A percentile compares a stretch with the other conserved stretches of the same genome.
phyloP scores from a whole-genome alignment of 2,797 vertebrate genomes.

The Holocentrus rufus region DNA sequence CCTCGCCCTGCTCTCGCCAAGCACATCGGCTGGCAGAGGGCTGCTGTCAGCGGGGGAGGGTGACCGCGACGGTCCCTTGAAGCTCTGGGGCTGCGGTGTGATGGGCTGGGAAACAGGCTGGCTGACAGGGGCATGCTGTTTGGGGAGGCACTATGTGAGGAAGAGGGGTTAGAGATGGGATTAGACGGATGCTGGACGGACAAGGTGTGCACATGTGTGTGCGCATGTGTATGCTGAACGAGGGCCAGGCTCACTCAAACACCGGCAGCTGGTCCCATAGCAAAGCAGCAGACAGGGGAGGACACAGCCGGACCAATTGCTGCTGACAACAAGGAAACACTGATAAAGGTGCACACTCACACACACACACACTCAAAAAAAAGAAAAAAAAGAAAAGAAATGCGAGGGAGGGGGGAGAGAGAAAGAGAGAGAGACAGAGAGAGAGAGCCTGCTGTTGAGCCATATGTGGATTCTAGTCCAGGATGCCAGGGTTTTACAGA shows the following conservation, averaged over 20 bases:
- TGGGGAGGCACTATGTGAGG: conserved; percentile 56
- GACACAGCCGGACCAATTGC: conserved; percentile 56
- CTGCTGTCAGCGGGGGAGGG: conserved; percentile 65
- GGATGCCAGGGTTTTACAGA: conserved; percentile 61
- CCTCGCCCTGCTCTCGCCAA: conserved; percentile 65
- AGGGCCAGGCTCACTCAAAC: conserved; percentile 65
- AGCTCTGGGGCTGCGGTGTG: conserved; percentile 73
- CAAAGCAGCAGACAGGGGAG: conserved; percentile 58
- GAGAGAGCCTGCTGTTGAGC: conserved; percentile 66
- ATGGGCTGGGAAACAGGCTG: conserved; percentile 70
- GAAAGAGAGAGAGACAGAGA: conserved; percentile 1
- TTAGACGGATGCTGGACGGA: conserved; percentile 62
- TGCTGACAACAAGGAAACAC: conserved; percentile 74
- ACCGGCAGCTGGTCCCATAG: conserved; percentile 66
- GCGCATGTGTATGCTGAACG: conserved; percentile 46
- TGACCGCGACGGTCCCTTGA: conserved; percentile 64
- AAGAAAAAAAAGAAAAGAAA: background rate
- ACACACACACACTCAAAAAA: conserved; percentile 5
- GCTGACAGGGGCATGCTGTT: conserved; percentile 73
- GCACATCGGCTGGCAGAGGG: conserved; percentile 72
- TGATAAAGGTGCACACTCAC: conserved; percentile 53
- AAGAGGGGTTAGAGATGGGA: conserved; percentile 60
- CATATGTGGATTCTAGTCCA: conserved; percentile 69
- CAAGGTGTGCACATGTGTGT: conserved; percentile 43
- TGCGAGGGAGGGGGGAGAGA: background rate